A percentile compares a stretch with the other conserved stretches of the same genome.
Evolutionary conservation across 2,113 vertebrate species (phyloP).

Genomic region (Athene noctua): DNA sequence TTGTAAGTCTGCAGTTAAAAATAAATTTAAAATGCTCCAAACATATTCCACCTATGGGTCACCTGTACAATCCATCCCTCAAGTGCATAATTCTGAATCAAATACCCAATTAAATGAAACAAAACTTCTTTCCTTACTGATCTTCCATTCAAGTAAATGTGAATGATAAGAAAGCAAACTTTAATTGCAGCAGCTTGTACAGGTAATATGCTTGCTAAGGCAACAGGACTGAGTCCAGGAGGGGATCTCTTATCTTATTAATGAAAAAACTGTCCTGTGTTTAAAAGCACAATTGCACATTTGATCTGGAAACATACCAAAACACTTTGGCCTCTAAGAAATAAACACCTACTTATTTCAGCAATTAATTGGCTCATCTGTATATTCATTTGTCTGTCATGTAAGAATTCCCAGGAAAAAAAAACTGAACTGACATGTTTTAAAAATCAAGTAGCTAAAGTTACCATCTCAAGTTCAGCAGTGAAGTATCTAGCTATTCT

Average conservation of each 20-base stretch:
- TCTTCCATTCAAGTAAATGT: neutral
- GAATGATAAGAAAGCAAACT: neutral
- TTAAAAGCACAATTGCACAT: neutral
- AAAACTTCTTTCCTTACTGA: neutral
- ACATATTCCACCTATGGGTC: neutral
- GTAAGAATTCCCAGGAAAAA: neutral
- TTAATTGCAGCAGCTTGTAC: neutral
- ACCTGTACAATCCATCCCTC: neutral
- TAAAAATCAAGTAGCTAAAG: neutral
- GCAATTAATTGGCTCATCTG: neutral
- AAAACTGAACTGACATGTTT: neutral
- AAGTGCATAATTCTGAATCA: neutral
- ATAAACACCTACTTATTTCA: neutral
- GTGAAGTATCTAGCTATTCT: neutral
- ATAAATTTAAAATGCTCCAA: neutral
- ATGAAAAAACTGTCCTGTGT: neutral
- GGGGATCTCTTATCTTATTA: neutral
- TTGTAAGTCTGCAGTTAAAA: neutral
- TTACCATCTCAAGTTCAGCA: neutral
- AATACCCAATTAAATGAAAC: neutral
- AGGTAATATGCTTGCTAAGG: neutral
- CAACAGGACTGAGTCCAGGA: neutral
- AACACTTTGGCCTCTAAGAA: neutral
- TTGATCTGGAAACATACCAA: neutral
- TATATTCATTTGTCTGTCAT: neutral